Evolutionary conservation across 2,888 invertebrate genomes (phyloP), one percentile per base, ranked within the genome.

Genomic region (Aricia artaxerxes): DNA sequence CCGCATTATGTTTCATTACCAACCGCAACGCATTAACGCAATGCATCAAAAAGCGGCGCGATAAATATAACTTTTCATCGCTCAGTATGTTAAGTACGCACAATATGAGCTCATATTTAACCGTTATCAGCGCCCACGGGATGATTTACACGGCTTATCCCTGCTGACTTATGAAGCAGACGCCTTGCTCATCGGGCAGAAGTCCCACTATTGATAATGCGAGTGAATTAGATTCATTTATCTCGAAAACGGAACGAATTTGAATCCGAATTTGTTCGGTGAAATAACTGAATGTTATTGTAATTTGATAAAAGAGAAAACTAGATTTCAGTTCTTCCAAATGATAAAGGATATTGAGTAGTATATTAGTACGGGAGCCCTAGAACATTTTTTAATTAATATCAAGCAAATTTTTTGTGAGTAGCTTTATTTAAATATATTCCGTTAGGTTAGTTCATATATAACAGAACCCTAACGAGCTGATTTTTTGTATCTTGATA

Each of bases 81-180:
- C 61, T 73, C 16, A 76, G 53, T 73, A 79, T 61, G 60, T 78
- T 72, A 69, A 81, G 80, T 90, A 90, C 91, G 89, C 90, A 90
- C 89, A 89, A 88, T 90, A 89, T 88, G 89, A 90, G 88, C 88
- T 90, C 90, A 92, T 94, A 94, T 93, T 92, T 93, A 93, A 92
- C 88, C 90, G 91, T 90, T 94, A 94, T 93, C 93, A 87, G 84
- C 86, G 86, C 91, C 90, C 89, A 91, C 85, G 81, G 86, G 85
- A 91, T 93, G 92, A 94, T 93, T 94, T 93, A 92, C 91, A 90
- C 85, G 83, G 92, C 89, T 91, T 92, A 92, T 92, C 92, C 91
- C 85, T 83, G 85, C 86, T 91, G 89, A 92, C 91, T 92, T 91
- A 85, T 84, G 84, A 83, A 82, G 80, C 81, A 79, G 79, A 83